A percentile compares a stretch with the other conserved stretches of the same genome.
Conservation (phyloP, 2,797 vertebrate species). For the Ataeniobius toweri region DNA sequence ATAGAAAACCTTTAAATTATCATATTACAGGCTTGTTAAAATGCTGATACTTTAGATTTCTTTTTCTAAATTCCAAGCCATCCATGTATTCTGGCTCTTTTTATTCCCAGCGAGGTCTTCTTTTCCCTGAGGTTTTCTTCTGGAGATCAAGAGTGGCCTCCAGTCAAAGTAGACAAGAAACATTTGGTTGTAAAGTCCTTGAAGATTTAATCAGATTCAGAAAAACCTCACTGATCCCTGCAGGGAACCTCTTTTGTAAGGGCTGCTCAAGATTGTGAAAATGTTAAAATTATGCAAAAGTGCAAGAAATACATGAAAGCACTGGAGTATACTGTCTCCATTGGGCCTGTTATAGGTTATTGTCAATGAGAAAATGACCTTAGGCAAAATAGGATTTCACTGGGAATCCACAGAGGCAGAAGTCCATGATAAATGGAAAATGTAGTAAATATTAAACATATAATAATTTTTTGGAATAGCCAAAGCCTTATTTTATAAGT, state of each 20-base stretch:
- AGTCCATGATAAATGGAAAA: background rate
- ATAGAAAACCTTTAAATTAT: background rate
- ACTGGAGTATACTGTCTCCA: slow-evolving; percentile 1
- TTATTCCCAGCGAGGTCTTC: slow-evolving; percentile 19
- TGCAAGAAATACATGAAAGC: slow-evolving; percentile 3
- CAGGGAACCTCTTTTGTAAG: slow-evolving; percentile 2
- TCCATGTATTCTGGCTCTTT: slow-evolving; percentile 25
- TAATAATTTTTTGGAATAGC: background rate
- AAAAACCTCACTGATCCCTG: background rate
- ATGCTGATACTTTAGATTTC: slow-evolving; percentile 30
- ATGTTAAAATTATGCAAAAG: background rate
- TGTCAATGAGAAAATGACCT: background rate
- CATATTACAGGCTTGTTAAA: background rate
- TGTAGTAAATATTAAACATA: background rate
- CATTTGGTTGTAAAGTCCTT: slow-evolving; percentile 13
- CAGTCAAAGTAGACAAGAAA: slow-evolving; percentile 15
- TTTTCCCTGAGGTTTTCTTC: slow-evolving; percentile 22
- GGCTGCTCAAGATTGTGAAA: background rate
- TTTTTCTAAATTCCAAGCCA: slow-evolving; percentile 38
- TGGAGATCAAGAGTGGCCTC: slow-evolving; percentile 8
- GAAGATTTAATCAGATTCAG: slow-evolving; percentile 6
- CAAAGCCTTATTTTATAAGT: background rate
- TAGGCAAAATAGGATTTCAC: slow-evolving; percentile 4
- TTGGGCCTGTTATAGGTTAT: background rate
- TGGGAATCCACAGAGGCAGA: background rate